Conservation (phyloP, 2,888 invertebrate genomes). For the Drosophila sordidula region DNA sequence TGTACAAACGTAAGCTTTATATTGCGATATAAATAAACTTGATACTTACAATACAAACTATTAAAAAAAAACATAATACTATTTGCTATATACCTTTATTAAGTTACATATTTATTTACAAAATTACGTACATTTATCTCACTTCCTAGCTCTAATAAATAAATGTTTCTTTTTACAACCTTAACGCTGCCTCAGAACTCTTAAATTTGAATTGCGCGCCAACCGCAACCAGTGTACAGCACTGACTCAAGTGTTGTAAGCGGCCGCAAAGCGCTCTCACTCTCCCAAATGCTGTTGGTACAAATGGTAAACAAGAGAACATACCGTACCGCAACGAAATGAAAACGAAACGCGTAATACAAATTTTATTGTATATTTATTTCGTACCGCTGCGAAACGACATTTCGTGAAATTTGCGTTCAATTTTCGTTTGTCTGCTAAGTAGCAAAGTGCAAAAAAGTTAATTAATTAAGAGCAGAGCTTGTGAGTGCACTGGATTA, state of each 20-base stretch:
- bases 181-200: background rate
- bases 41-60: background rate
- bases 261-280: constrained; percentile 1
- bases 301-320: constrained; percentile 57
- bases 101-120: background rate
- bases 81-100: too few species aligned
- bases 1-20: too few species aligned
- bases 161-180: background rate
- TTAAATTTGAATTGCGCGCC: constrained; percentile 24
- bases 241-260: constrained; percentile 41
- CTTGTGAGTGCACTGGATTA: constrained; percentile 40
- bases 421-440: constrained; percentile 41
- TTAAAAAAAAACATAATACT: background rate
- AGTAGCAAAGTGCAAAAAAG: constrained; percentile 44
- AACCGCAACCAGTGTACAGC: background rate
- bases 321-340: constrained; percentile 34
- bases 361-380: constrained; percentile 67
- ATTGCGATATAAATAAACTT: background rate
- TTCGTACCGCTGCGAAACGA: constrained; percentile 60
- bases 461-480: constrained; percentile 47
- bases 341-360: constrained; percentile 50
- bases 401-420: constrained; percentile 52
- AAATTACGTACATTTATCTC: background rate
- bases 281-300: constrained; percentile 25
- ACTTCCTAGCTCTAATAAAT: background rate